Evolutionary conservation across 64 coral and sea anemone genomes (phyloP), one percentile per base, ranked within the genome.

Genomic region (Actinia equina): DNA sequence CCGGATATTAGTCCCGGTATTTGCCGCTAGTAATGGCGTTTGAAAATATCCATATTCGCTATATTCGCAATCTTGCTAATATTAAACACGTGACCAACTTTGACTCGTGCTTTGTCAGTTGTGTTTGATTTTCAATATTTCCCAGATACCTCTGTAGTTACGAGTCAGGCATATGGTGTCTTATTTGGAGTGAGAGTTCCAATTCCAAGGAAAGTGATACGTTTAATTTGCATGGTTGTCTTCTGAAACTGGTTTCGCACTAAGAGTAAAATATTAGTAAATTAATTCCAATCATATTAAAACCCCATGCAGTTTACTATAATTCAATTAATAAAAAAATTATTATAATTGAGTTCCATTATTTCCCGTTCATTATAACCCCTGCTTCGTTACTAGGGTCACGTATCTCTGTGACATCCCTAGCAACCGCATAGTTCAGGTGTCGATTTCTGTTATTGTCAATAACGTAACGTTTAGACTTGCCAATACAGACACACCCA

Each of bases 381-480:
- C n/a, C 69, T 37, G 30, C 30, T 41, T 74, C 69, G n/a, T 41
- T 41, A 74, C 9, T 74, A 30, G 69, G 20, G 20, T 74, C 26
- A 25, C 3, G 2, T 30, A 30, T 14, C 5, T 74, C 69, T 74
- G 22, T 41, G 10, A 8, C 27, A 15, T 74, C 69, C 3, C 26
- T 42, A 16, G 9, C 69, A 74, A 74, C 69, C 55, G 59, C 7
- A 37, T 60, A 61, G 54, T 85, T 19, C 5, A n/a, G 56, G 16
- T 11, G 62, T 6, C 83, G 83, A 52, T 82, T 82, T 57, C 80
- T 57, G 16, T 82, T 57, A 2, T 85, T 58, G 20, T 81, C 78
- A 5, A 85, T 26, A 5, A 58, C 55, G 15, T 85, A 85, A 42
- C 53, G 59, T 85, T 85, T 85, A 12, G 83, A 85, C 55, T 85